Base-by-base conservation (phyloP, 2,113 vertebrate genomes). In the Mobula birostris region DNA sequence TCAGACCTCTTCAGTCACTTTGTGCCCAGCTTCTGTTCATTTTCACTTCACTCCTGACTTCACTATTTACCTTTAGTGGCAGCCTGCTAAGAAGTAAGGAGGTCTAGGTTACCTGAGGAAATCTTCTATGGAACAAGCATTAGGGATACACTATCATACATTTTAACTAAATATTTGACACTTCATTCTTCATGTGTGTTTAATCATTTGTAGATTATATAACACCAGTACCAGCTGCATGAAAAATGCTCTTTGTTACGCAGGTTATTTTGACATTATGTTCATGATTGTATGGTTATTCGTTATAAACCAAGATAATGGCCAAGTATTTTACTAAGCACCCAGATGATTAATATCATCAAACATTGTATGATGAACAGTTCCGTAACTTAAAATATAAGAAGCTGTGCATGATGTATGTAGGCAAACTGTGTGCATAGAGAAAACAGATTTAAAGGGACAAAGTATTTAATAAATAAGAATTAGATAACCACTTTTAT, bases 161-260 rank as follows among this genome's bases (percentile, higher is more conserved):
- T 32, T 90, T 90, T 68, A 90, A 66, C 68, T 90, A 66, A 90
- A 66, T 66, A 61, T 32, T 90, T 90, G 85, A 29, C 85, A 90
- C 58, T 68, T 66, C 85, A 68, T 90, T 90, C 32, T n/a, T 66
- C 85, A 90, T 90, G 61, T 63, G 15, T 32, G 29, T 90, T 90
- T 90, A 90, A 68, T 90, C n/a, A 36, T 68, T 19, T 90, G 32
- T 32, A 66, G 66, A 90, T 36, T 90, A 63, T 66, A 68, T 90
- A 32, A 68, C 32, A 12, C n/a, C 58, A 29, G 15, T n/a, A 90
- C n/a, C 85, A 90, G 63, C 85, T 90, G 61, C 29, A 66, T 90
- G 85, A 90, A 90, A 90, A 63, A 12, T 90, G 85, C 15, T 66
- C 85, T 90, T 61, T 66, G 61, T 66, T 63, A 19, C 66, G 17